A percentile compares a stretch with the other conserved stretches of the same genome.
Evolutionary conservation across 2,113 vertebrate genomes (phyloP).

Genomic region (Petaurus breviceps): DNA sequence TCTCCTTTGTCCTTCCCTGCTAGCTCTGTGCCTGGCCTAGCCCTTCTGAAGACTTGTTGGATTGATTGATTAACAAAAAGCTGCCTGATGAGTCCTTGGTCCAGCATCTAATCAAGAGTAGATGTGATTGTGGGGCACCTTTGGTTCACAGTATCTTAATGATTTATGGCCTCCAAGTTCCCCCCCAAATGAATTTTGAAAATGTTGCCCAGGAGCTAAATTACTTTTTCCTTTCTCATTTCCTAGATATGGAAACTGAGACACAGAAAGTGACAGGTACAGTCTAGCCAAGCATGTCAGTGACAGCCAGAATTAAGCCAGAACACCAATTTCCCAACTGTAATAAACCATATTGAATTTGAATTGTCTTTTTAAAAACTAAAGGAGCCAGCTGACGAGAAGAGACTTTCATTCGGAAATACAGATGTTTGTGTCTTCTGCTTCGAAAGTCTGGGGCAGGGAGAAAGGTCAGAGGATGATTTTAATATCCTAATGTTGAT

Average conservation of each 20-base stretch:
- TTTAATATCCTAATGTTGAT: slow-evolving; percentile 13
- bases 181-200: slow-evolving; percentile 16
- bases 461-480: slow-evolving; percentile 19
- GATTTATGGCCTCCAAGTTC: slow-evolving; percentile 22
- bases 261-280: slow-evolving; percentile 24
- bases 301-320: slow-evolving; percentile 36
- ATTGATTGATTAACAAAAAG: neutral
- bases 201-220: slow-evolving; percentile 11
- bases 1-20: neutral
- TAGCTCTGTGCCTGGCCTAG: neutral
- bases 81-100: neutral
- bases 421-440: neutral
- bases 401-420: slow-evolving; percentile 35
- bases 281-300: slow-evolving; percentile 17
- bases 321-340: slow-evolving; percentile 25
- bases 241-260: neutral
- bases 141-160: slow-evolving; percentile 9
- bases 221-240: slow-evolving; percentile 27
- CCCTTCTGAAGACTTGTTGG: neutral
- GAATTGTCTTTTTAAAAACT: slow-evolving; percentile 42
- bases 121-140: neutral
- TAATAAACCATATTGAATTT: slow-evolving; percentile 29
- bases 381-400: slow-evolving; percentile 23
- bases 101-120: slow-evolving; percentile 24
- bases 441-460: neutral